A percentile compares a stretch with the other conserved stretches of the same genome.
phyloP scores from a whole-genome alignment of 2,113 vertebrate species.

The Nanger granti region DNA sequence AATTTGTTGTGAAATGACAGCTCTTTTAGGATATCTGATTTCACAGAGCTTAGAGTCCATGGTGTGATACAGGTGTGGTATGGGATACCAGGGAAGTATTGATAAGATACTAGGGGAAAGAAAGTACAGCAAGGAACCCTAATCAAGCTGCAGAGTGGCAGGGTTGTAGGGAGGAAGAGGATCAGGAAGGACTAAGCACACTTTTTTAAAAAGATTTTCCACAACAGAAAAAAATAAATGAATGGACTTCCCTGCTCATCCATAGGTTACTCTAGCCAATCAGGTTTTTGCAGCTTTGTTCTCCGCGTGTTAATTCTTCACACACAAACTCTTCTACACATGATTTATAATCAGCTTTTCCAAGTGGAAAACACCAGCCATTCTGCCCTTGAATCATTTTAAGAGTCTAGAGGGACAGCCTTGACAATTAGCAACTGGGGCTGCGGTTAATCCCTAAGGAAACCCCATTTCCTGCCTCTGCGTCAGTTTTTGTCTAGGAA shows the following conservation, averaged over 20 bases:
- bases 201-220: background rate
- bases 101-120: background rate
- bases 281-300: background rate
- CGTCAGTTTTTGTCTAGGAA: background rate
- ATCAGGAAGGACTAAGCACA: background rate
- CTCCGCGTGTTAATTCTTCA: background rate
- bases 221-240: background rate
- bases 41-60: background rate
- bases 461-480: slow-evolving; percentile 12
- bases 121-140: background rate
- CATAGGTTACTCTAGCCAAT: background rate
- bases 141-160: background rate
- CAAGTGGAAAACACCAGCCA: slow-evolving; percentile 32
- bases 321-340: background rate
- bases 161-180: background rate
- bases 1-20: background rate
- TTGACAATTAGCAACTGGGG: slow-evolving; percentile 9
- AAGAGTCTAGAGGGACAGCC: slow-evolving; percentile 34
- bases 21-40: background rate
- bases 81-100: background rate
- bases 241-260: background rate
- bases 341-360: slow-evolving; percentile 1
- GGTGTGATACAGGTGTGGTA: background rate
- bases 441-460: background rate
- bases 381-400: background rate